Base-by-base conservation (phyloP, 2,797 vertebrate species). In the Lophotriccus pileatus region DNA sequence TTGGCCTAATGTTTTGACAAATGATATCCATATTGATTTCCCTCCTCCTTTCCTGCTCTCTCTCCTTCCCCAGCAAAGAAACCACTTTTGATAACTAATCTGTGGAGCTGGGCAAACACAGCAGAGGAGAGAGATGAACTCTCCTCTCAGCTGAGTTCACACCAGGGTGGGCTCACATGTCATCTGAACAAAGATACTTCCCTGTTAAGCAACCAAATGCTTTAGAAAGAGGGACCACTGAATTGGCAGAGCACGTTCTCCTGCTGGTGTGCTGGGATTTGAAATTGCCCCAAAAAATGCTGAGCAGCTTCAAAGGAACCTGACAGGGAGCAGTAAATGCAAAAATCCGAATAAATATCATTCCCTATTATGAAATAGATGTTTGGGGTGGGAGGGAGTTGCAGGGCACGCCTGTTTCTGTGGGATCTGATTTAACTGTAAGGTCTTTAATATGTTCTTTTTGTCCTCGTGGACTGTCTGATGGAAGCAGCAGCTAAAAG, bases 401-500 rank as follows among this genome's bases (percentile, higher is more conserved):
- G 39, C 66, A 39, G 1, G 2, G 47, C 39, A 30, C 0, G 6
- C 55, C 84, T 80, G 19, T 77, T 91, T 84, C 83, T 49, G 63
- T 10, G 32, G 67, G 70, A 79, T 84, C 67, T 84, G 74, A 53
- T 90, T 67, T 46, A 91, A 50, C 83, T 82, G 59, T 58, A 14
- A 73, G 41, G 44, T 89, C 52, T 91, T 81, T 69, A 76, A 50
- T 82, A 30, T 46, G 30, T 84, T 88, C 66, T 76, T 85, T 92
- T 74, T 85, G 74, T 91, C 56, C 55, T 95, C 0, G 0, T 70
- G 85, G 76, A 79, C 30, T 36, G 76, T 16, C 68, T 91, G 76
- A 69, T 70, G 84, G 87, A 90, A 93, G 77, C 67, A 89, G 74
- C 20, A 17, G 85, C 89, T 95, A 88, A 91, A 87, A 91, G 70